These are phyloP conservation scores for Melanostoma scalare DNA, from an alignment of 2,888 invertebrate genomes.

Conservation along the genomic window DNA sequence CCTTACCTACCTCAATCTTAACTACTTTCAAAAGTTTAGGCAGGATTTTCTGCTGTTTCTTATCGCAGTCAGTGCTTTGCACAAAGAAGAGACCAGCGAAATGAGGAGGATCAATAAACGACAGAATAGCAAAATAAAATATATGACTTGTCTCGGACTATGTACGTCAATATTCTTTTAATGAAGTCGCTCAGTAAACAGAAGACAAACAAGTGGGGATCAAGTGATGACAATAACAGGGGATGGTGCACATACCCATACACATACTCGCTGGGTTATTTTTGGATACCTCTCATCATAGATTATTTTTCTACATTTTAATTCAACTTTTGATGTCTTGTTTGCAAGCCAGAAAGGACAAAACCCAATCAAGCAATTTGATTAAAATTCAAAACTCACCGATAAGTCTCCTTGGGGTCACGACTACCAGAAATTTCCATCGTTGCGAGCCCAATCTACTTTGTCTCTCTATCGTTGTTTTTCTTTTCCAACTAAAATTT, in stretches of 20 bases:
- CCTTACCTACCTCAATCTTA: slow-evolving; percentile 40
- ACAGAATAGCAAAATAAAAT: slow-evolving; percentile 21
- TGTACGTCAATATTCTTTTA: neutral
- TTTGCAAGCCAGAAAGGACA: slow-evolving; percentile 4
- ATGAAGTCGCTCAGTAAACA: neutral
- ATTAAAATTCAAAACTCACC: slow-evolving; percentile 37
- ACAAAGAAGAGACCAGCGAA: neutral
- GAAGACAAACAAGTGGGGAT: neutral
- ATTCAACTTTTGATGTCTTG: slow-evolving; percentile 3
- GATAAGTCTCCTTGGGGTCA: slow-evolving; percentile 69
- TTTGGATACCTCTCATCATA: slow-evolving; percentile 7
- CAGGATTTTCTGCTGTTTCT: neutral
- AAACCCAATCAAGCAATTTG: slow-evolving; percentile 9
- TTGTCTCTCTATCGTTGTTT: slow-evolving; percentile 16
- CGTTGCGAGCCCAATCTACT: slow-evolving; percentile 4
- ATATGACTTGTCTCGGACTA: too few species aligned
- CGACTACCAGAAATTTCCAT: slow-evolving; percentile 67
- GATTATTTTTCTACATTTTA: neutral
- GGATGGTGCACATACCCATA: neutral
- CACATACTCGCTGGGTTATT: slow-evolving; percentile 5
- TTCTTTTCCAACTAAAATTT: slow-evolving; percentile 27
- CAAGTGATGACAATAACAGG: neutral
- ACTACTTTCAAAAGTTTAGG: too few species aligned
- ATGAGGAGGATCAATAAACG: too few species aligned
- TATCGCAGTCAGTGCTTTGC: neutral